Base-by-base conservation (phyloP, 2,113 vertebrate species). In the Gracilinanus agilis region DNA sequence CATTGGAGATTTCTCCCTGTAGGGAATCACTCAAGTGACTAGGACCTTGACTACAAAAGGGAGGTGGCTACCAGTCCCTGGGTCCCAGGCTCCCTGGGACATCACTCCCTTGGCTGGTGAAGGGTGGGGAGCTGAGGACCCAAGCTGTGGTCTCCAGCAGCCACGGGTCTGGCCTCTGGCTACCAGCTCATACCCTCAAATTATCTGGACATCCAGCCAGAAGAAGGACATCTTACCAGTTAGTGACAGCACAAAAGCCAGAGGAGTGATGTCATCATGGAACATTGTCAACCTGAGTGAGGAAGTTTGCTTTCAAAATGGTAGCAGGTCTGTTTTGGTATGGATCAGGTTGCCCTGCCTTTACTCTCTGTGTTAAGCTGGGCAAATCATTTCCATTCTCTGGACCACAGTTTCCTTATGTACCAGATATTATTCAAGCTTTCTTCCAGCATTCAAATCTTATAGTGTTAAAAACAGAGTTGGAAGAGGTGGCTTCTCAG, bases 171-270 rank as follows among this genome's bases (percentile, higher is more conserved):
- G 61, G 0, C 0, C 83, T 96, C 90, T 90, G 44, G 25, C 92
- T 90, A 91, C 90, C 55, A 94, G 89, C 29, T 88, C 53, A 55
- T 90, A 9, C 49, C 92, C 55, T 91, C 90, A 92, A 91, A 55
- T 11, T 54, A 92, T 90, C 92, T 23, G 8, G 29, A n/a, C 53
- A 16, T 9, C 49, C 34, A 67, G 12, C 44, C 91, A 44, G 67
- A 40, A 27, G 16, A 40, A 67, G 10, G 44, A 8, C 88, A 61
- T 91, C 25, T 58, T 61, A 93, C 56, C 27, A 75, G 61, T 75
- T 55, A 90, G 2, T 61, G 92, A 94, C 55, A 94, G 49, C 95
- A 93, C 90, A 90, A 49, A 89, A 90, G 88, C 29, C 91, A 53
- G 53, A n/a, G n/a, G n/a, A 58, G 21, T 16, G 54, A 61, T 61